Conservation (phyloP, 2,113 vertebrate species). For the Polypterus bichir region DNA sequence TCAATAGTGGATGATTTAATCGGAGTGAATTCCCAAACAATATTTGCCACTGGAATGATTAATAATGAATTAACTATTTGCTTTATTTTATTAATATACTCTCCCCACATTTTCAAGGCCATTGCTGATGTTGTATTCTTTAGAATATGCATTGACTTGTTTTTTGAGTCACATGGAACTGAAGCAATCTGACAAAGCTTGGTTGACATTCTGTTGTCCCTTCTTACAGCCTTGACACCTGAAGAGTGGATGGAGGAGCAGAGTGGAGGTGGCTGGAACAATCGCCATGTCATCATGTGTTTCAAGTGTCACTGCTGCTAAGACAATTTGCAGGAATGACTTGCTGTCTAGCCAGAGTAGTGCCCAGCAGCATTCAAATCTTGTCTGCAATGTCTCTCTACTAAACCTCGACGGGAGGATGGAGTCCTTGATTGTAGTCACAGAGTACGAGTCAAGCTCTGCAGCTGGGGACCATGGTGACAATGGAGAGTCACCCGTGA, state of each 20-base stretch:
- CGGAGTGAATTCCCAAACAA: too few species aligned
- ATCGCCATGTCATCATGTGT: slow-evolving; percentile 66
- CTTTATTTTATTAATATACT: too few species aligned
- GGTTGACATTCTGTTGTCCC: not conserved
- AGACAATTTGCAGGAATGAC: slow-evolving; percentile 40
- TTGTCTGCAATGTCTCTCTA: slow-evolving; percentile 28
- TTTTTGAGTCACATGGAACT: too few species aligned
- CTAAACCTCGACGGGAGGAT: slow-evolving; percentile 52
- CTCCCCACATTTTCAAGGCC: too few species aligned
- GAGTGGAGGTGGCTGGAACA: slow-evolving; percentile 29
- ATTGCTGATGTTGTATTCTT: too few species aligned
- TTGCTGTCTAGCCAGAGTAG: slow-evolving; percentile 9
- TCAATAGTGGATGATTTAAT: too few species aligned
- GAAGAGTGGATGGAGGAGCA: slow-evolving; percentile 36
- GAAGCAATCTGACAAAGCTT: not conserved
- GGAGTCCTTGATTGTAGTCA: slow-evolving; percentile 86
- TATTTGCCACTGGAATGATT: too few species aligned
- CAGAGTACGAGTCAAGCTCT: slow-evolving; percentile 60
- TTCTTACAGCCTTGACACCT: slow-evolving; percentile 1
- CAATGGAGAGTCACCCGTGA: slow-evolving; percentile 39
- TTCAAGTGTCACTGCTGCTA: slow-evolving; percentile 50
- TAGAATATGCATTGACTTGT: too few species aligned
- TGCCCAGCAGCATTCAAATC: slow-evolving; percentile 32
- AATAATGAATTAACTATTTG: too few species aligned
- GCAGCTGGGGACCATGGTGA: slow-evolving; percentile 29